Evolutionary conservation across 2,113 vertebrate species (phyloP).

Genomic region (Meriones unguiculatus): DNA sequence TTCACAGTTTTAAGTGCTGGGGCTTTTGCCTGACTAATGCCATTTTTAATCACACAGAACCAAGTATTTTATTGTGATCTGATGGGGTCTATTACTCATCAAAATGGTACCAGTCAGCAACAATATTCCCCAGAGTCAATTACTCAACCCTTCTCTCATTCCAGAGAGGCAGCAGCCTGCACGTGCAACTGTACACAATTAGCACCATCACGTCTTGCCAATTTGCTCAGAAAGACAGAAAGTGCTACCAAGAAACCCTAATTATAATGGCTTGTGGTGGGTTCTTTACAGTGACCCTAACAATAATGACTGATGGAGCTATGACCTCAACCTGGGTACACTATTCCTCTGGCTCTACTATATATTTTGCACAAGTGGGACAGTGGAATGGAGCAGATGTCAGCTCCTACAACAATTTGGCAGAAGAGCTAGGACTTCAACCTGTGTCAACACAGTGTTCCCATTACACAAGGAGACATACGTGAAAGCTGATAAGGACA

Average conservation of each 20-base stretch:
- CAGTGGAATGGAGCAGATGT: neutral
- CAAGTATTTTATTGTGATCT: constrained; percentile 71
- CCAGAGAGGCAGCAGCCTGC: neutral
- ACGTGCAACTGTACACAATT: neutral
- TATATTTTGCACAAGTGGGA: no score
- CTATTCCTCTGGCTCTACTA: no score
- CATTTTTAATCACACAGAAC: constrained; percentile 78
- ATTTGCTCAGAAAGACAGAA: constrained; percentile 5
- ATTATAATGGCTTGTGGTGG: neutral
- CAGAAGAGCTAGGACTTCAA: neutral
- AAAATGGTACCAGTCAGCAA: constrained; percentile 71
- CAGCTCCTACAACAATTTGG: neutral
- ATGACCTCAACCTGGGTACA: neutral
- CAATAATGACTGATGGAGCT: neutral
- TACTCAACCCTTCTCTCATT: constrained; percentile 49
- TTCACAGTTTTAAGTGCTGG: constrained; percentile 62
- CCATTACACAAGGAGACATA: neutral
- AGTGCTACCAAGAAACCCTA: neutral
- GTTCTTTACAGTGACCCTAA: neutral
- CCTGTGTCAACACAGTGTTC: neutral
- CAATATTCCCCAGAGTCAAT: constrained; percentile 66
- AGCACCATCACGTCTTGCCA: neutral
- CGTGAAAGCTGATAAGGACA: neutral
- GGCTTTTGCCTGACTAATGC: constrained; percentile 75
- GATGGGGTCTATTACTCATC: constrained; percentile 75